Evolutionary conservation across 1,140 invertebrate species (phyloP).

Genomic region (Cotesia vestalis): DNA sequence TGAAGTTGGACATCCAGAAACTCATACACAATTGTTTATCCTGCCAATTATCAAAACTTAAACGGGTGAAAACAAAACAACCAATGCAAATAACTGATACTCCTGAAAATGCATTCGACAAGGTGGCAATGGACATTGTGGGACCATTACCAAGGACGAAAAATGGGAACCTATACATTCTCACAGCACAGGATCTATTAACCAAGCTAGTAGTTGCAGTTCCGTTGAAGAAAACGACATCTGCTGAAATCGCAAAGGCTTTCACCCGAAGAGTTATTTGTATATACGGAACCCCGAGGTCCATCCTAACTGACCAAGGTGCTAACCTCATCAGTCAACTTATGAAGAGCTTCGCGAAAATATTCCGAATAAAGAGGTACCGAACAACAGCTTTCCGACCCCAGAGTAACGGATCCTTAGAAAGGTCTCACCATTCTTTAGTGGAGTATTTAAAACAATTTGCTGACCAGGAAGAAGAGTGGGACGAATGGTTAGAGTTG

Average conservation of each 20-base stretch:
- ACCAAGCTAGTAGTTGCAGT: constrained; percentile 5
- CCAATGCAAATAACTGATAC: constrained; percentile 21
- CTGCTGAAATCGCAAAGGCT: background rate
- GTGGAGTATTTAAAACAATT: constrained; percentile 40
- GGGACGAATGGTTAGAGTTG: constrained; percentile 21
- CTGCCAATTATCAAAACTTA: constrained; percentile 13
- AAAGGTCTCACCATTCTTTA: constrained; percentile 19
- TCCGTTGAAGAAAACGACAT: background rate
- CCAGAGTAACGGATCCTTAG: constrained; percentile 9
- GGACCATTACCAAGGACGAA: background rate
- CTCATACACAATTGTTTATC: constrained; percentile 7
- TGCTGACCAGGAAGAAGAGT: constrained; percentile 1
- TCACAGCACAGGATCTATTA: constrained; percentile 13
- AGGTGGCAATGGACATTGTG: constrained; percentile 17
- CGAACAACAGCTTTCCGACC: constrained; percentile 10
- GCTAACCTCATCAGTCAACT: background rate
- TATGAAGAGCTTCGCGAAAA: constrained; percentile 17
- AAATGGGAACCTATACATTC: constrained; percentile 18
- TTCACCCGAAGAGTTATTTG: constrained; percentile 1
- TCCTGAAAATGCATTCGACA: constrained; percentile 7
- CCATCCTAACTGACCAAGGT: constrained; percentile 19
- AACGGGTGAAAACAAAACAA: constrained; percentile 2
- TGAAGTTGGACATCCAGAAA: constrained; percentile 23
- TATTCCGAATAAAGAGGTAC: too few species aligned
- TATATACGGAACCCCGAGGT: background rate